Evolutionary conservation across 2,888 invertebrate species (phyloP).

Genomic region (Harpalus rubripes): DNA sequence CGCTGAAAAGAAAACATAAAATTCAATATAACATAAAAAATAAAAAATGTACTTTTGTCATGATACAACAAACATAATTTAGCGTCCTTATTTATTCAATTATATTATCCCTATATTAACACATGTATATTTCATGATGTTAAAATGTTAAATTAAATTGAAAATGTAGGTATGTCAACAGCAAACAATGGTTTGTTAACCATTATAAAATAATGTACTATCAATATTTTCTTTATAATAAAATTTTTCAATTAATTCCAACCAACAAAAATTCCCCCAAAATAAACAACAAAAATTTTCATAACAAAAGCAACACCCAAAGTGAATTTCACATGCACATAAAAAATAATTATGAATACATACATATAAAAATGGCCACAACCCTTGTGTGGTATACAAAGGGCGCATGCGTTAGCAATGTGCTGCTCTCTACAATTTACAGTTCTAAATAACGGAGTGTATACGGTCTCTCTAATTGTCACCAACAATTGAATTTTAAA

Average conservation of each 20-base stretch:
- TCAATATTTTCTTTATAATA: conserved; percentile 8
- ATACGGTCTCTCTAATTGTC: conserved; percentile 35
- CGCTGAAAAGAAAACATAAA: too few species aligned
- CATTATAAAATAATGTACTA: not conserved
- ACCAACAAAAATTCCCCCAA: not conserved
- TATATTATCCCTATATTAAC: too few species aligned
- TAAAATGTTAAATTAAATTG: too few species aligned
- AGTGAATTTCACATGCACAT: not conserved
- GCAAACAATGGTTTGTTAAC: not conserved
- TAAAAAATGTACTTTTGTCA: too few species aligned
- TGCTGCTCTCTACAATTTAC: conserved; percentile 24
- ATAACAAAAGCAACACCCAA: conserved; percentile 11
- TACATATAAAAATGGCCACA: conserved; percentile 22
- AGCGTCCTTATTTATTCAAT: too few species aligned
- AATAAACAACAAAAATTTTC: conserved; percentile 12
- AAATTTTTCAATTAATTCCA: not conserved
- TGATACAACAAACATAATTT: too few species aligned
- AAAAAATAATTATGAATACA: conserved; percentile 37
- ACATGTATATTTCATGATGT: too few species aligned
- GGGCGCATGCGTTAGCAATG: not conserved
- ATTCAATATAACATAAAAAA: too few species aligned
- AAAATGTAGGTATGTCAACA: too few species aligned
- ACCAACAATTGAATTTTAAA: conserved; percentile 48
- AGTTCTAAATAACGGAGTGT: conserved; percentile 22
- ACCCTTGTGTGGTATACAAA: not conserved